A percentile compares a stretch with the other conserved stretches of the same genome.
phyloP scores from a whole-genome alignment of 2,888 invertebrate species.

The Orthosia incerta region DNA sequence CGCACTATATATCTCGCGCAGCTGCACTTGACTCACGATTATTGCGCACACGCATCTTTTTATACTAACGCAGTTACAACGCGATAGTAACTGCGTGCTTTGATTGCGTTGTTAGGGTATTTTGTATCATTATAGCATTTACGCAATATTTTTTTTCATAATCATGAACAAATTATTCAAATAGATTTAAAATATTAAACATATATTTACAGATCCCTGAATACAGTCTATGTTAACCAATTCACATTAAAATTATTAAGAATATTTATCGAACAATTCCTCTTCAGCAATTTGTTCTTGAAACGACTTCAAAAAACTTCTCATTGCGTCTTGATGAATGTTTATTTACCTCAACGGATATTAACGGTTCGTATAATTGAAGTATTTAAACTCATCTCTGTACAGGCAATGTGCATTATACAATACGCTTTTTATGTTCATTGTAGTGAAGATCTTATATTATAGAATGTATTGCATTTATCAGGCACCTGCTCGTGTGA shows the following conservation, averaged over 20 bases:
- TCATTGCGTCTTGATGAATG: constrained; percentile 29
- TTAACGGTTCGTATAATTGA: constrained; percentile 38
- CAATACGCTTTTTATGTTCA: constrained; percentile 46
- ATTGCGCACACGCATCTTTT: constrained; percentile 69
- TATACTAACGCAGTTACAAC: constrained; percentile 49
- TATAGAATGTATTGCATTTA: constrained; percentile 40
- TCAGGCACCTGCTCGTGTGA: constrained; percentile 53
- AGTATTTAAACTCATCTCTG: constrained; percentile 44
- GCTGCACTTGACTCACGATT: constrained; percentile 87
- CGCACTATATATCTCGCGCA: constrained; percentile 79
- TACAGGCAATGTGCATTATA: constrained; percentile 43
- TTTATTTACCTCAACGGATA: constrained; percentile 43
- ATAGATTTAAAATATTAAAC: not conserved
- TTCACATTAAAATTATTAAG: constrained; percentile 11
- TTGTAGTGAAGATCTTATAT: constrained; percentile 49
- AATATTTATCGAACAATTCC: constrained; percentile 14
- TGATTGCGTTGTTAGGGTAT: constrained; percentile 44
- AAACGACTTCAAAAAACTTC: constrained; percentile 37
- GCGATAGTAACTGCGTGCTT: constrained; percentile 45
- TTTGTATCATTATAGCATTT: constrained; percentile 23
- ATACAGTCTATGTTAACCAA: not conserved
- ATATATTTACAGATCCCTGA: not conserved
- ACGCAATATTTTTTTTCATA: not conserved
- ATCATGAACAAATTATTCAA: not conserved
- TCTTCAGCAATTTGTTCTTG: constrained; percentile 35